Conservation (phyloP, 2,113 vertebrate genomes). For the Daubentonia madagascariensis region DNA sequence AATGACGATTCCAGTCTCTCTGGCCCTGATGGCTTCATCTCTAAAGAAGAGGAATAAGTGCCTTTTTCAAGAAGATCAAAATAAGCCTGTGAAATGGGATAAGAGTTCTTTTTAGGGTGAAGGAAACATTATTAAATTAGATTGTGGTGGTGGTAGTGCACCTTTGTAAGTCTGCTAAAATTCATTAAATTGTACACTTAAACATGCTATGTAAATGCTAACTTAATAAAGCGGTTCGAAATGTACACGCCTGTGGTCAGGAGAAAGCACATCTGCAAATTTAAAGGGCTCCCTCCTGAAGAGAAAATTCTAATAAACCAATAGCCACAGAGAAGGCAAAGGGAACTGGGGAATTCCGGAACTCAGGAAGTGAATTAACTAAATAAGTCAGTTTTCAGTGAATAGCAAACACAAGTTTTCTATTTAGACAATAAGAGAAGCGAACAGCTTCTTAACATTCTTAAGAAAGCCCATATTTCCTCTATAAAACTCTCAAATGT, state of each 20-base stretch:
- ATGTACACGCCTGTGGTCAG: background rate
- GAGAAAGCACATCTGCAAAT: background rate
- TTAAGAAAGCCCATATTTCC: rapidly evolving
- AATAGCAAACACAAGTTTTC: background rate
- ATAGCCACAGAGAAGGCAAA: no score
- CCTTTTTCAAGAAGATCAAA: background rate
- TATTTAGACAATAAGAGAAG: background rate
- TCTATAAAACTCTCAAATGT: background rate
- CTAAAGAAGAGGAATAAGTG: background rate
- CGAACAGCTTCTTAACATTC: background rate
- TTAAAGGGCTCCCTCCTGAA: background rate
- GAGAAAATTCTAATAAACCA: no score
- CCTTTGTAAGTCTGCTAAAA: background rate
- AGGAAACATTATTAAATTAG: background rate
- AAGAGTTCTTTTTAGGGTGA: background rate
- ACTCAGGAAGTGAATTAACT: background rate
- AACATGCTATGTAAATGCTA: background rate
- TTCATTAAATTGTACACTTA: background rate
- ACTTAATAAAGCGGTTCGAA: background rate
- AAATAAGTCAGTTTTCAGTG: background rate
- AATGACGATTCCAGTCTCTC: background rate
- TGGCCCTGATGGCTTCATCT: background rate
- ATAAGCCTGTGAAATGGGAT: background rate
- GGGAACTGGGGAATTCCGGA: rapidly evolving
- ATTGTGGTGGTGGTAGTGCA: rapidly evolving